These are phyloP conservation scores for Drosophila tripunctata DNA, from an alignment of 2,888 invertebrate species.

Conservation along the genomic window DNA sequence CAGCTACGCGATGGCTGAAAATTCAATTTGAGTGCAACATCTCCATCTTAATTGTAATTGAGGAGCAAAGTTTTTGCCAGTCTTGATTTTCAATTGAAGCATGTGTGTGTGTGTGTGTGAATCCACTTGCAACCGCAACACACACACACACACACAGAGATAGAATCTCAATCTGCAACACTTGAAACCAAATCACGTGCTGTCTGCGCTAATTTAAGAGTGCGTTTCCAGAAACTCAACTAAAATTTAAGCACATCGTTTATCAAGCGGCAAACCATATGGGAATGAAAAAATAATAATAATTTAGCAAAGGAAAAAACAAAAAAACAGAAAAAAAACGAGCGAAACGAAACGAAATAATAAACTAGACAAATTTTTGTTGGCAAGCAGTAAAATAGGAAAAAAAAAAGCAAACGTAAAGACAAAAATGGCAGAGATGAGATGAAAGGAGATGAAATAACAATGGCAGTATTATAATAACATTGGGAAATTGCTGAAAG, in stretches of 20 bases:
- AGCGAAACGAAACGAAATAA: too few species aligned
- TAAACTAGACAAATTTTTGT: neutral
- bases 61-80: slow-evolving; percentile 71
- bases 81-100: slow-evolving; percentile 75
- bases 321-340: neutral
- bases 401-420: neutral
- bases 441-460: slow-evolving; percentile 33
- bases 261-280: slow-evolving; percentile 22
- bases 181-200: slow-evolving; percentile 62
- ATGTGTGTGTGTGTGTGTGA: slow-evolving; percentile 23
- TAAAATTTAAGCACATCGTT: slow-evolving; percentile 20
- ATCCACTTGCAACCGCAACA: slow-evolving; percentile 20
- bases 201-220: slow-evolving; percentile 63
- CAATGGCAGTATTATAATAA: slow-evolving; percentile 52
- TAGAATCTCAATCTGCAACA: slow-evolving; percentile 7
- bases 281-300: slow-evolving; percentile 40
- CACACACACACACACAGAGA: neutral
- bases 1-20: slow-evolving; percentile 57
- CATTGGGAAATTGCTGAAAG: slow-evolving; percentile 54
- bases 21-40: slow-evolving; percentile 78
- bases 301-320: neutral
- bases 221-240: slow-evolving; percentile 24
- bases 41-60: slow-evolving; percentile 81
- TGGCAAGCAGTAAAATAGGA: neutral
- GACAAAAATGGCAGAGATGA: slow-evolving; percentile 1